These are phyloP conservation scores for Drosophila crucigera DNA, from an alignment of 2,888 invertebrate genomes.

Conservation along the genomic window DNA sequence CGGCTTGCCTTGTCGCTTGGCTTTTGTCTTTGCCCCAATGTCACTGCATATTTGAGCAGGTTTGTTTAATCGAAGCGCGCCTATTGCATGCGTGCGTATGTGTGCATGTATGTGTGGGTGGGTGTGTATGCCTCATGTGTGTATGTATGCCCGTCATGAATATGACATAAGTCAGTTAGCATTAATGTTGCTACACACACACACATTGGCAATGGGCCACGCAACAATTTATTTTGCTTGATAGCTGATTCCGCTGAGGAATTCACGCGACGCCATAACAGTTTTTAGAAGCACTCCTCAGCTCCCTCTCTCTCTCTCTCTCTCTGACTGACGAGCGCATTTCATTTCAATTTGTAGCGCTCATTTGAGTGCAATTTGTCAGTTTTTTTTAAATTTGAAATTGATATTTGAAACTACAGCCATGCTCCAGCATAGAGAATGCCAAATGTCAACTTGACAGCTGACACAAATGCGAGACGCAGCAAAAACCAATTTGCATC, in stretches of 20 bases:
- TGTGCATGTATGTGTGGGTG: constrained; percentile 1
- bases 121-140: constrained; percentile 40
- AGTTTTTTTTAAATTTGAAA: constrained; percentile 56
- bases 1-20: constrained; percentile 29
- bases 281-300: background rate
- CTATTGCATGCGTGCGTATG: constrained; percentile 19
- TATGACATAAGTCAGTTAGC: constrained; percentile 65
- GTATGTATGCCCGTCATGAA: constrained; percentile 50
- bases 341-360: constrained; percentile 47
- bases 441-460: constrained; percentile 58
- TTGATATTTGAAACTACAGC: constrained; percentile 55
- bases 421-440: constrained; percentile 43
- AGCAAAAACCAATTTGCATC: constrained; percentile 58
- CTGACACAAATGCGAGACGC: constrained; percentile 48
- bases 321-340: constrained; percentile 6
- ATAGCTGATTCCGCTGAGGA: constrained; percentile 33
- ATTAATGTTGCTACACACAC: constrained; percentile 25
- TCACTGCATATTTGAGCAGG: constrained; percentile 76
- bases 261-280: background rate
- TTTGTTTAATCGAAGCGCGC: constrained; percentile 77
- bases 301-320: background rate
- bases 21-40: constrained; percentile 74
- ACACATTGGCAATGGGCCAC: constrained; percentile 28
- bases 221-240: constrained; percentile 46
- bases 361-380: constrained; percentile 61